These are phyloP conservation scores for Listronotus bonariensis DNA, from an alignment of 1,140 invertebrate species.

Conservation along the genomic window DNA sequence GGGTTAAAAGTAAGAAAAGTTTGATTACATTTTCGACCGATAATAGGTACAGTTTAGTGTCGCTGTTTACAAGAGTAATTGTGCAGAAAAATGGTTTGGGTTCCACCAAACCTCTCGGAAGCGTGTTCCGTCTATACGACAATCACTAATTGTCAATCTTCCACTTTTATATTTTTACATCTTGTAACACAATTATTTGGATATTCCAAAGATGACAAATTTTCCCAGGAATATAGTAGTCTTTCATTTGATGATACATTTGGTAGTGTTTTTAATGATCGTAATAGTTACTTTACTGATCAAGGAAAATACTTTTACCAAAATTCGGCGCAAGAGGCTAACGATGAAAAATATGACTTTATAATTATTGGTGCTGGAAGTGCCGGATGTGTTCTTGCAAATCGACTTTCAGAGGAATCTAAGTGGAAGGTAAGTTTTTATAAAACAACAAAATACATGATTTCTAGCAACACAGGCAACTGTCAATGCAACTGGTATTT, in stretches of 20 bases:
- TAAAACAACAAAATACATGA: too few relatives aligned
- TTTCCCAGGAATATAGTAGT: conserved; percentile 5
- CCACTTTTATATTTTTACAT: conserved; percentile 62
- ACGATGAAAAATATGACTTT: conserved; percentile 57
- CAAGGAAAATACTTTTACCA: not conserved
- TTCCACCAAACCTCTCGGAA: conserved; percentile 61
- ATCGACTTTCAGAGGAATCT: conserved; percentile 62
- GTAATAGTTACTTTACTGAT: not conserved
- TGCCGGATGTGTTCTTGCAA: conserved; percentile 70
- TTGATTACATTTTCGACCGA: conserved; percentile 1
- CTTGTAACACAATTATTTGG: conserved; percentile 63
- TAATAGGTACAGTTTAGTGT: conserved; percentile 2
- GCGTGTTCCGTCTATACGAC: conserved; percentile 59
- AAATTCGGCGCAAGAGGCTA: conserved; percentile 19
- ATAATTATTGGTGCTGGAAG: conserved; percentile 68
- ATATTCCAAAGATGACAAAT: conserved; percentile 56
- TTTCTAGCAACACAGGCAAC: too few relatives aligned
- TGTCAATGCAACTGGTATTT: too few relatives aligned
- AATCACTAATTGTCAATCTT: conserved; percentile 62
- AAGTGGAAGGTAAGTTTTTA: conserved; percentile 57
- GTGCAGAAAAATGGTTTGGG: conserved; percentile 59
- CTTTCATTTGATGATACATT: conserved; percentile 19
- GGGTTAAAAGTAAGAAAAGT: conserved; percentile 18
- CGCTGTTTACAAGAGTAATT: not conserved
- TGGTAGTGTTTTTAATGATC: conserved; percentile 11